These are phyloP conservation scores for Leucophenga montana DNA, from an alignment of 2,888 invertebrate genomes.

Conservation along the genomic window DNA sequence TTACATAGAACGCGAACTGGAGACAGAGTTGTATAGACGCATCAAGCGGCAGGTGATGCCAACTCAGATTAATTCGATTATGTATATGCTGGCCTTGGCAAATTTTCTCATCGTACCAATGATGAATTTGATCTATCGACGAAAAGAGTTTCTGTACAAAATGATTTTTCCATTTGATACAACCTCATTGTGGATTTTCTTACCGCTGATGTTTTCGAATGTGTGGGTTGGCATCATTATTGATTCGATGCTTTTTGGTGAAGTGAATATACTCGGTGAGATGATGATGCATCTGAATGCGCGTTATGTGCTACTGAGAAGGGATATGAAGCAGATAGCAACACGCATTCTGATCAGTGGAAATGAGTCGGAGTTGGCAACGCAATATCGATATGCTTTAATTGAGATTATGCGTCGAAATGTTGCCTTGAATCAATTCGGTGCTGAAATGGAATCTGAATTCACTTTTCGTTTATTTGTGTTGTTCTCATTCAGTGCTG, in stretches of 20 bases:
- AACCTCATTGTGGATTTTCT: constrained; percentile 46
- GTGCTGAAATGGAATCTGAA: constrained; percentile 50
- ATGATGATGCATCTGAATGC: constrained; percentile 59
- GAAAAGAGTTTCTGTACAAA: constrained; percentile 44
- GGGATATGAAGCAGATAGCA: constrained; percentile 42
- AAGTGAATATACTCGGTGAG: constrained; percentile 53
- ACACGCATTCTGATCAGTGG: not conserved
- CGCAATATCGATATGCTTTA: constrained; percentile 50
- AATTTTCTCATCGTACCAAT: constrained; percentile 48
- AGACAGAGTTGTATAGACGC: constrained; percentile 39
- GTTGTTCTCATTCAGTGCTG: constrained; percentile 59
- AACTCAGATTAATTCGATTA: constrained; percentile 44
- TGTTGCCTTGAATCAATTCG: constrained; percentile 56
- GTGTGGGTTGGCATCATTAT: constrained; percentile 55
- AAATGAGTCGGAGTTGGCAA: not conserved
- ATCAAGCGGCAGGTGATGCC: constrained; percentile 48
- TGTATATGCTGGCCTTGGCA: constrained; percentile 46
- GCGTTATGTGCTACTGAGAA: constrained; percentile 55
- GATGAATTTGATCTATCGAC: constrained; percentile 37
- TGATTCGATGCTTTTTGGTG: constrained; percentile 55
- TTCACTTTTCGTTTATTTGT: constrained; percentile 61
- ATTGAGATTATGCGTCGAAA: constrained; percentile 46
- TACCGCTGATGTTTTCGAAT: constrained; percentile 47
- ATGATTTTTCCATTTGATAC: constrained; percentile 51
- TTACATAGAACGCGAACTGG: constrained; percentile 53